Percentiles rank a stretch among this genome's conserved stretches.
Conservation (phyloP, 2,113 vertebrate genomes). For the Geothlypis trichas region DNA sequence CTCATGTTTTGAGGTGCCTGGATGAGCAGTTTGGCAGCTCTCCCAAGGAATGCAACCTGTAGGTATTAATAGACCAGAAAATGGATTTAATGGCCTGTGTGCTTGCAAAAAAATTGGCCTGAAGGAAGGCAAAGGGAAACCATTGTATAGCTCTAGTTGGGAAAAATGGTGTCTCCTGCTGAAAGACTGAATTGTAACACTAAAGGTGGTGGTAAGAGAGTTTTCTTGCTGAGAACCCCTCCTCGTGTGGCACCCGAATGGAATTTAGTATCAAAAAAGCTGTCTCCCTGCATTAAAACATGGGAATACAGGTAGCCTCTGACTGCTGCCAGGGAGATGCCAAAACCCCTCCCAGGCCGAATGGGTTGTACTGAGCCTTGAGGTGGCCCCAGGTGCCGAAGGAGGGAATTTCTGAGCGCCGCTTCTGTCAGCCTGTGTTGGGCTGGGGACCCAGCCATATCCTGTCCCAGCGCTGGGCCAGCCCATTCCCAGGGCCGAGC, state of each 20-base stretch:
- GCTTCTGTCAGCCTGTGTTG: fast-evolving
- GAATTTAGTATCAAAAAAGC: not conserved
- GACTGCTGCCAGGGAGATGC: not conserved
- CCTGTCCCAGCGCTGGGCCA: fast-evolving
- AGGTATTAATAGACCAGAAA: constrained; percentile 5
- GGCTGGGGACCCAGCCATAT: fast-evolving
- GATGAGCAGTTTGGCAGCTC: not conserved
- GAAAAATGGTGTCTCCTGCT: not conserved
- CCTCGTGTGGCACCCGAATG: fast-evolving
- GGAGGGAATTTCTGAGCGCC: not conserved
- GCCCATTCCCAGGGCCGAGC: fast-evolving
- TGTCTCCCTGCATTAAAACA: not conserved
- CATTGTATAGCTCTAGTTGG: not conserved
- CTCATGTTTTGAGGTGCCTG: not conserved
- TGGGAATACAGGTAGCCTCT: not conserved
- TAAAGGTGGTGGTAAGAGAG: not conserved
- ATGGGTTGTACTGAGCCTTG: fast-evolving
- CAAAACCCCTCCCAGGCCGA: fast-evolving
- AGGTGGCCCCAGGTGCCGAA: not conserved
- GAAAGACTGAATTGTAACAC: not conserved
- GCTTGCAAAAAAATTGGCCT: not conserved
- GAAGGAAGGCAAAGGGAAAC: not conserved
- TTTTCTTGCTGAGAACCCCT: not conserved
- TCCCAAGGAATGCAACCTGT: not conserved
- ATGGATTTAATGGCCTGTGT: not conserved